These are phyloP conservation scores for Stegostoma tigrinum DNA, from an alignment of 2,113 vertebrate species.

Conservation along the genomic window DNA sequence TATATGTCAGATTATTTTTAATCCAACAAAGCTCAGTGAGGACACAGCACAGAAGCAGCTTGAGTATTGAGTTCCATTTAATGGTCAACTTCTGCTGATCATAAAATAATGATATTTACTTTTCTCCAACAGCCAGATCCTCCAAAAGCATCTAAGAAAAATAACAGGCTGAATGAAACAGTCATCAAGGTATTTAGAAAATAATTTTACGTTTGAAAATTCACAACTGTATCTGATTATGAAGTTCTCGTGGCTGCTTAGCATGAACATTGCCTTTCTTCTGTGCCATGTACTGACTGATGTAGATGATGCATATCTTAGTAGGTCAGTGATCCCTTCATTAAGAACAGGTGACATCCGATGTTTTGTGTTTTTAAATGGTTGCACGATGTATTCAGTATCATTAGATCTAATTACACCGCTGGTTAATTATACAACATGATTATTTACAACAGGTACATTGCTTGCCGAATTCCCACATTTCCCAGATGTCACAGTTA, in stretches of 20 bases:
- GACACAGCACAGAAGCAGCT: not conserved
- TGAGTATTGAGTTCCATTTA: not conserved
- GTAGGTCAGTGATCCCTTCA: conserved; percentile 46
- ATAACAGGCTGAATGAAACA: not conserved
- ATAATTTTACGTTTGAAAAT: conserved; percentile 26
- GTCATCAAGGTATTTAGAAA: not conserved
- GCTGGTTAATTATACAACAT: conserved; percentile 59
- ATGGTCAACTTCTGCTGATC: not conserved
- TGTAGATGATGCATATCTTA: conserved; percentile 19
- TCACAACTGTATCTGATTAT: not conserved
- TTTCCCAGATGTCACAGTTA: conserved; percentile 52
- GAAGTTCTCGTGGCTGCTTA: not conserved
- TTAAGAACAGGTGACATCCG: conserved; percentile 57
- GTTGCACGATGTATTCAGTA: conserved; percentile 53
- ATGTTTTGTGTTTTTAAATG: conserved; percentile 53
- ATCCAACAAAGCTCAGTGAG: not conserved
- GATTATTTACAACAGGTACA: conserved; percentile 54
- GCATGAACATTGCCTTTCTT: not conserved
- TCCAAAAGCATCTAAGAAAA: not conserved
- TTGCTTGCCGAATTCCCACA: conserved; percentile 46
- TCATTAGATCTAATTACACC: conserved; percentile 66
- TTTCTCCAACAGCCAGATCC: not conserved
- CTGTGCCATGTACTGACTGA: not conserved
- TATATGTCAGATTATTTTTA: not conserved
- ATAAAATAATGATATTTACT: not conserved